Evolutionary conservation across 2,797 vertebrate genomes (phyloP), one percentile per base, ranked within the genome.

Genomic region (Argentina silus): DNA sequence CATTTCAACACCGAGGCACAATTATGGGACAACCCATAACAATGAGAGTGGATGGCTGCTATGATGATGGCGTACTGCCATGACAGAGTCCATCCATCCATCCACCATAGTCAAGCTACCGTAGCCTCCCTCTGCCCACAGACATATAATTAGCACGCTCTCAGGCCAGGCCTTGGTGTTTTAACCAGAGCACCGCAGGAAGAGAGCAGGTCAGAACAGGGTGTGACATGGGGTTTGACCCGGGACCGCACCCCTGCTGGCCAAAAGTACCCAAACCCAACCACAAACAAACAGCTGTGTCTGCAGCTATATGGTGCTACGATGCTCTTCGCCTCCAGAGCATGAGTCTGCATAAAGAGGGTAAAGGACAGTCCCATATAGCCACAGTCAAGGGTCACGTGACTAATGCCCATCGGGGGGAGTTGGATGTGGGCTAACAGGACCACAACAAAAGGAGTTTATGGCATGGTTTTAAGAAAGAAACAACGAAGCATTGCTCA

Each of bases 101-200:
- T 21, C 42, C 17, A 12, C 17, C 3, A 12, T 50, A 36, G 27
- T 36, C 27, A 36, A 36, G 11, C 80, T 71, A 73, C 77, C 56
- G n/a, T 82, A 75, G 83, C 78, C 81, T 85, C 76, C 83, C 68
- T 69, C 70, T 3, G 55, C 78, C 86, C 89, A 79, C 89, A 90
- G 81, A 42, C 85, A 0, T 89, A 74, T 83, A 89, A 89, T 92
- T 89, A 87, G 80, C 89, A 88, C 90, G 85, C 87, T 82, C 75
- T 83, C 82, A 71, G 81, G 78, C 83, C 74, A n/a, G 70, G 69
- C 55, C 61, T 74, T 82, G 70, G 68, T 45, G 78, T 85, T 81
- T 74, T 76, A 75, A 79, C 70, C 83, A 51, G 69, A 75, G 83
- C 82, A 83, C 90, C 85, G 0, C 86, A 88, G 80, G 45, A 80